Percentiles rank a stretch among this genome's conserved stretches.
These are phyloP conservation scores for Homarus americanus DNA, from an alignment of 1,140 invertebrate species.

Conservation along the genomic window DNA sequence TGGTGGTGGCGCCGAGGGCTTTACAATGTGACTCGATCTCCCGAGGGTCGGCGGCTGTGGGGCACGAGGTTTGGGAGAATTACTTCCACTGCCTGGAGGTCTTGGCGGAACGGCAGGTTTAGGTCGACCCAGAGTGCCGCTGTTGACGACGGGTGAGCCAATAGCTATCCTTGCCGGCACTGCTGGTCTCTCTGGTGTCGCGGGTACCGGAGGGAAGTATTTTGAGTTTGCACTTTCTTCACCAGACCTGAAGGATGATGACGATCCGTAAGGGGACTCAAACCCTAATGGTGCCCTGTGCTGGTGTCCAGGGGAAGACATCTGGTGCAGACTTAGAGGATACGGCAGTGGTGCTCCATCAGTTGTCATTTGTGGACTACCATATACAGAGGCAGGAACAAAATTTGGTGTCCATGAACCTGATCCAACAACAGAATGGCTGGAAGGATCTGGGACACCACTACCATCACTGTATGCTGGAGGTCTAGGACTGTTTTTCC, in stretches of 20 bases:
- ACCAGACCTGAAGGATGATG: not conserved
- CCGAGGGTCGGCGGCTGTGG: constrained; percentile 48
- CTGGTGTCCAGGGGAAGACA: not conserved
- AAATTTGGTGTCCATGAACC: constrained; percentile 59
- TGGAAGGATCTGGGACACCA: not conserved
- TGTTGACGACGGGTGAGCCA: constrained; percentile 16
- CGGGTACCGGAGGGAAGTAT: constrained; percentile 58
- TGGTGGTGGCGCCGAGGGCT: constrained; percentile 53
- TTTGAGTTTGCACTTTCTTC: constrained; percentile 1
- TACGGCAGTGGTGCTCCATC: not conserved
- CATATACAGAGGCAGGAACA: constrained; percentile 58
- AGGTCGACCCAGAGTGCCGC: constrained; percentile 55
- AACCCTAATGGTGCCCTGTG: not conserved
- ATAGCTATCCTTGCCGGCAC: constrained; percentile 63
- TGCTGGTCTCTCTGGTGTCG: constrained; percentile 55
- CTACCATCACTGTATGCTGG: not conserved
- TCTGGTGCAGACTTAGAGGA: not conserved
- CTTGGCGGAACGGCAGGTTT: constrained; percentile 62
- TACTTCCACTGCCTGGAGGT: constrained; percentile 49
- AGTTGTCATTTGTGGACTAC: constrained; percentile 7
- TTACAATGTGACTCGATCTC: constrained; percentile 36
- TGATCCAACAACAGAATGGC: not conserved
- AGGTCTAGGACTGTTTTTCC: not conserved
- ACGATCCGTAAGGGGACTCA: not conserved
- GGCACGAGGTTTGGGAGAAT: constrained; percentile 58